Percentiles rank a stretch among this genome's conserved stretches.
Evolutionary conservation across 2,888 invertebrate species (phyloP).

Genomic region (Acronicta leporina): DNA sequence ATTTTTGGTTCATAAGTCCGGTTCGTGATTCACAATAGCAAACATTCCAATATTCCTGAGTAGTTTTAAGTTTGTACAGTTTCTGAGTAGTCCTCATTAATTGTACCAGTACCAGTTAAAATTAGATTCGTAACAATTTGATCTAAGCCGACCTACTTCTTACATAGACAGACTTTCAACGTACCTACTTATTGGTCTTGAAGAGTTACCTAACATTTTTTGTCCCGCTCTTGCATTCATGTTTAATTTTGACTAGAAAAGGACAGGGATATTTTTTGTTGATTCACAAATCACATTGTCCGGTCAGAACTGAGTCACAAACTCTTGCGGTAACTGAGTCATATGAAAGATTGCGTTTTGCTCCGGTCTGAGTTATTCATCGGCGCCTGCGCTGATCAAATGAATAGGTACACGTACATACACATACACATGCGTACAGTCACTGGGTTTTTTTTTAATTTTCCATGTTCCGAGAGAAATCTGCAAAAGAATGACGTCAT

Average conservation of each 20-base stretch:
- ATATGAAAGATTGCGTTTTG: slow-evolving; percentile 69
- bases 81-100: slow-evolving; percentile 59
- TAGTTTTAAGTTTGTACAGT: too few species aligned
- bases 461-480: slow-evolving; percentile 10
- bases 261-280: slow-evolving; percentile 57
- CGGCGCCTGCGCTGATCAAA: slow-evolving; percentile 62
- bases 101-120: slow-evolving; percentile 54
- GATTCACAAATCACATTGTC: slow-evolving; percentile 65
- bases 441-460: slow-evolving; percentile 23
- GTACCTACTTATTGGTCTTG: slow-evolving; percentile 33
- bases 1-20: slow-evolving; percentile 48
- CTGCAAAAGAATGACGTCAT: too few species aligned
- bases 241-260: slow-evolving; percentile 49
- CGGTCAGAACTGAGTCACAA: slow-evolving; percentile 71
- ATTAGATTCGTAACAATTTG: slow-evolving; percentile 65
- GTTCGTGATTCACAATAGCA: slow-evolving; percentile 53
- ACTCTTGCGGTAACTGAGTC: slow-evolving; percentile 77
- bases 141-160: slow-evolving; percentile 59
- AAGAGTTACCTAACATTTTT: slow-evolving; percentile 43
- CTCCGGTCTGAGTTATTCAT: slow-evolving; percentile 64
- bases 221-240: slow-evolving; percentile 49
- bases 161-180: slow-evolving; percentile 43
- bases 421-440: slow-evolving; percentile 13
- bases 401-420: slow-evolving; percentile 21
- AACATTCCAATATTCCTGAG: slow-evolving; percentile 51